Evolutionary conservation across 1,140 invertebrate genomes (phyloP).

Genomic region (Nymphalis io): DNA sequence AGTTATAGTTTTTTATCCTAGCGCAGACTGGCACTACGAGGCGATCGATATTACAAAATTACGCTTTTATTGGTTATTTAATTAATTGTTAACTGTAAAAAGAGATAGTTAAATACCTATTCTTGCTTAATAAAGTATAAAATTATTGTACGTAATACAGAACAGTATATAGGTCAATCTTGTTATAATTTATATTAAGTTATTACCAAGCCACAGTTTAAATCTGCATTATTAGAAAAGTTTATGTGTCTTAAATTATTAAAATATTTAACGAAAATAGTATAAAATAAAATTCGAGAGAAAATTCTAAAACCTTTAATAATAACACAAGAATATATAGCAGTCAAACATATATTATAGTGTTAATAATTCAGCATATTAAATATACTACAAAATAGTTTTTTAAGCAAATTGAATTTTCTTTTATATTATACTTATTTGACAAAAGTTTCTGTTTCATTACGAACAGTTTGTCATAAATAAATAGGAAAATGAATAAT

Average conservation of each 20-base stretch:
- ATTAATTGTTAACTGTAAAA: constrained; percentile 8
- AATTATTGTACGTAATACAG: neutral
- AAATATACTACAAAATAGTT: too few species aligned
- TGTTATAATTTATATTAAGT: neutral
- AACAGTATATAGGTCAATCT: constrained; percentile 8
- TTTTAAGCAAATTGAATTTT: too few species aligned
- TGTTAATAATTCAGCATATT: too few species aligned
- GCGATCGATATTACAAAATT: constrained; percentile 73
- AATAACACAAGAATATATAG: too few species aligned
- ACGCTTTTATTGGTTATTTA: constrained; percentile 48
- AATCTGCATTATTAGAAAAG: neutral
- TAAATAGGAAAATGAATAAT: too few species aligned
- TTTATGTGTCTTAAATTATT: neutral
- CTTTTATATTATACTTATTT: too few species aligned
- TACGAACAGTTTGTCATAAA: too few species aligned
- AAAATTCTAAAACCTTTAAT: too few species aligned
- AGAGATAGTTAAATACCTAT: neutral
- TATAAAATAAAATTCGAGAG: too few species aligned
- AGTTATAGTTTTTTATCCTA: constrained; percentile 50
- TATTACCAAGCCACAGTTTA: constrained; percentile 1
- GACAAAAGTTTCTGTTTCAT: too few species aligned
- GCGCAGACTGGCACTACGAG: constrained; percentile 50
- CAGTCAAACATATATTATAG: too few species aligned
- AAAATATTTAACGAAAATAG: too few species aligned
- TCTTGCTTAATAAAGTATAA: neutral